Conservation (phyloP, 2,113 vertebrate genomes). For the Poecile atricapillus region DNA sequence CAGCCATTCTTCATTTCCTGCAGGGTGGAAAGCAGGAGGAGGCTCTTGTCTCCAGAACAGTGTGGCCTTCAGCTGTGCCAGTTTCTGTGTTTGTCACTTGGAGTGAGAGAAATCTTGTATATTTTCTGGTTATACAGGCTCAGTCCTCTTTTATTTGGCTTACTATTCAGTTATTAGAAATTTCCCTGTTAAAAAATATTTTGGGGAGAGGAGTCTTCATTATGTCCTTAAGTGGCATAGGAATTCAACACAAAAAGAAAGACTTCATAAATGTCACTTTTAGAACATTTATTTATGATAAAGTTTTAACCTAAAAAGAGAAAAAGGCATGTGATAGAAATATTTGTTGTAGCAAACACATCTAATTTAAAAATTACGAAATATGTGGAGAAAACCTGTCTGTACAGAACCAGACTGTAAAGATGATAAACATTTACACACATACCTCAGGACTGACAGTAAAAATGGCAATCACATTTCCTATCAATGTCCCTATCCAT, state of each 20-base stretch:
- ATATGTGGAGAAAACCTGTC: neutral
- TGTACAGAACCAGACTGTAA: conserved; percentile 10
- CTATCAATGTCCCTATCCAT: neutral
- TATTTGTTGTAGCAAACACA: neutral
- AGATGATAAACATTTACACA: neutral
- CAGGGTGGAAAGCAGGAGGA: neutral
- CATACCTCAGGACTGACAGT: neutral
- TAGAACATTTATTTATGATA: neutral
- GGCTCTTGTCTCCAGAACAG: neutral
- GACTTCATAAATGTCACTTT: neutral
- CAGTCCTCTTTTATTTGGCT: neutral
- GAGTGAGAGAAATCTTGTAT: neutral
- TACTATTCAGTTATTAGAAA: neutral
- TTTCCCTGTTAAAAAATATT: neutral
- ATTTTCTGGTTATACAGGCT: neutral
- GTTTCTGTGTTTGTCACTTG: neutral
- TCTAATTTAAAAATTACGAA: neutral
- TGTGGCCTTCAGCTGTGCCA: neutral
- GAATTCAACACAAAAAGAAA: neutral
- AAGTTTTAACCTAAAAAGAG: neutral
- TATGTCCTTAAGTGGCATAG: neutral
- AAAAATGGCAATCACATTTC: neutral
- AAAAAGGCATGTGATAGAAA: neutral
- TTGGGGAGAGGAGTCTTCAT: neutral
- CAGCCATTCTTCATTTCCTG: conserved; percentile 18